phyloP scores from a whole-genome alignment of 2,888 invertebrate species.

The Oxycera nigricornis region DNA sequence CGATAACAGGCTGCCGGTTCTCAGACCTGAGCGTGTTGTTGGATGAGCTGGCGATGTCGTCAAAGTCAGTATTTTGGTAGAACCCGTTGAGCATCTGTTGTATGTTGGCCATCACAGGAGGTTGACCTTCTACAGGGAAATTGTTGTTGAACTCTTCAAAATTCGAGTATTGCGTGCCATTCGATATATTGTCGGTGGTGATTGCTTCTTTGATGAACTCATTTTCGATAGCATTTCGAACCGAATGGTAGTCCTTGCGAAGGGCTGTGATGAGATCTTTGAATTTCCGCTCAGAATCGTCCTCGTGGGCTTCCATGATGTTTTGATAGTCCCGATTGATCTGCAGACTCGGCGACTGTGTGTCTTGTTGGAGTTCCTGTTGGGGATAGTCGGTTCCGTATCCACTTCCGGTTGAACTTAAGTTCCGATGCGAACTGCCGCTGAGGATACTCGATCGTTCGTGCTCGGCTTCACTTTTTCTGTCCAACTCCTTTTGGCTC shows the following conservation, averaged over 20 bases:
- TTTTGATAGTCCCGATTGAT: conserved; percentile 35
- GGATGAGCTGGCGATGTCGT: conserved; percentile 49
- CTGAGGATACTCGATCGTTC: conserved; percentile 46
- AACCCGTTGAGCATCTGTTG: conserved; percentile 47
- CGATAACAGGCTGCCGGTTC: conserved; percentile 1
- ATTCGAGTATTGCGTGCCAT: conserved; percentile 1
- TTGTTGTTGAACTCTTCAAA: not conserved
- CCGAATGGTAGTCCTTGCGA: conserved; percentile 52
- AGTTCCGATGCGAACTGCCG: conserved; percentile 44
- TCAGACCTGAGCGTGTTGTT: conserved; percentile 50
- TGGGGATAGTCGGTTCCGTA: conserved; percentile 38
- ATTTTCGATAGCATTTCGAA: conserved; percentile 26
- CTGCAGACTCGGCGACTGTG: not conserved
- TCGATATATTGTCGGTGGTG: not conserved
- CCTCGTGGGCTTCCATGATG: conserved; percentile 27
- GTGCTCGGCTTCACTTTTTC: conserved; percentile 44
- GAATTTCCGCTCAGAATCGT: conserved; percentile 41
- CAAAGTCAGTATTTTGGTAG: conserved; percentile 50
- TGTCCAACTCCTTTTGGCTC: conserved; percentile 44
- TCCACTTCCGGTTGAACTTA: conserved; percentile 43
- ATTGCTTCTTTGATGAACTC: conserved; percentile 14
- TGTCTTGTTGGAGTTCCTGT: not conserved
- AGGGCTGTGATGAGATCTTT: conserved; percentile 55
- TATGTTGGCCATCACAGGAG: not conserved
- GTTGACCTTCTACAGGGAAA: conserved; percentile 2